A percentile compares a stretch with the other conserved stretches of the same genome.
These are phyloP conservation scores for Drosophila suboccidentalis DNA, from an alignment of 2,888 invertebrate genomes.

Conservation along the genomic window DNA sequence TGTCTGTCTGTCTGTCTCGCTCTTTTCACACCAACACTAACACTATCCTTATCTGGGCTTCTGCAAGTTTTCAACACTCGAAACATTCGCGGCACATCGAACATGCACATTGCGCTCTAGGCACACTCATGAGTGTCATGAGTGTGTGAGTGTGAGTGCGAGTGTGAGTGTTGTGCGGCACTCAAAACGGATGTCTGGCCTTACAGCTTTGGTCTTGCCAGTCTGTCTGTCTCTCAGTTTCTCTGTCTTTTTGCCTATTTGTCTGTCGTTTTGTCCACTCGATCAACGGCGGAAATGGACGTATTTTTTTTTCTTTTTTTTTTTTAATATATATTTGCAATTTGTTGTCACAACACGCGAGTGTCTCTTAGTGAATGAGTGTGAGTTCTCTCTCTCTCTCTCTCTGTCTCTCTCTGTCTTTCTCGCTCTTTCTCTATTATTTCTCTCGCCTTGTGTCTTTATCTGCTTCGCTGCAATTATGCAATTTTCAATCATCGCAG, in stretches of 20 bases:
- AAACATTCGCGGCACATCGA: conserved; percentile 24
- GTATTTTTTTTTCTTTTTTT: conserved; percentile 53
- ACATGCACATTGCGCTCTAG: conserved; percentile 30
- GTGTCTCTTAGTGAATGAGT: conserved; percentile 40
- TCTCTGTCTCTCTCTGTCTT: conserved; percentile 1
- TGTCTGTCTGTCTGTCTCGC: not conserved
- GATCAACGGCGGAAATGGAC: conserved; percentile 67
- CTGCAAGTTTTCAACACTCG: conserved; percentile 22
- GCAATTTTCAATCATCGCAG: conserved; percentile 80
- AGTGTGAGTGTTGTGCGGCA: conserved; percentile 18
- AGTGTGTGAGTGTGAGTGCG: conserved; percentile 10
- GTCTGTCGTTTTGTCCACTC: conserved; percentile 50
- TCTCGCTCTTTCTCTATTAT: conserved; percentile 3
- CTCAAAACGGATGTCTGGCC: conserved; percentile 58
- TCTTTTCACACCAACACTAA: not conserved
- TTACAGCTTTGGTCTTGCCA: conserved; percentile 47
- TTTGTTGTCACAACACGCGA: conserved; percentile 77
- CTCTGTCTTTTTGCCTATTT: conserved; percentile 14
- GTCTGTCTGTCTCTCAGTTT: conserved; percentile 14
- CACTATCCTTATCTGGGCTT: not conserved
- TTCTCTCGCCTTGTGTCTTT: conserved; percentile 1
- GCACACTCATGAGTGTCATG: conserved; percentile 35
- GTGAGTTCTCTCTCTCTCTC: conserved; percentile 13
- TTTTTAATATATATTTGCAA: conserved; percentile 49
- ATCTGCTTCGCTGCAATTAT: conserved; percentile 64